Evolutionary conservation across 2,113 vertebrate species (phyloP).

Genomic region (Sciurus niger): DNA sequence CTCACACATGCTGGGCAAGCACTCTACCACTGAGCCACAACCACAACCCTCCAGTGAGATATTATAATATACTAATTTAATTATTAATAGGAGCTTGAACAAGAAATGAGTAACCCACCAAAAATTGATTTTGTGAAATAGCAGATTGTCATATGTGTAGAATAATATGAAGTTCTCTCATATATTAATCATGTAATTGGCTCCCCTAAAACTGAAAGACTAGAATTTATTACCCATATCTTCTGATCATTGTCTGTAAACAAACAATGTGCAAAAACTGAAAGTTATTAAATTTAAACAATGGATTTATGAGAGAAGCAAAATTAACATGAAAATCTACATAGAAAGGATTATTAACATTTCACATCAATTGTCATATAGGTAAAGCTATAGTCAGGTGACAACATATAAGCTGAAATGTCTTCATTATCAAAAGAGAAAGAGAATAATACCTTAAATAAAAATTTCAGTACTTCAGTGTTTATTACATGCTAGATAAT

Average conservation of each 20-base stretch:
- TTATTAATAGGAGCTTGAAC: background rate
- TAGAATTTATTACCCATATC: background rate
- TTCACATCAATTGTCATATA: background rate
- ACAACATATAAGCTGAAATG: background rate
- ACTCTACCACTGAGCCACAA: no score
- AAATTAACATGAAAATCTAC: background rate
- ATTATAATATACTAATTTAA: background rate
- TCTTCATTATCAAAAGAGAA: background rate
- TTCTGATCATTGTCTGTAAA: background rate
- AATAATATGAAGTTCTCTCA: background rate
- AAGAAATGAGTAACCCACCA: background rate
- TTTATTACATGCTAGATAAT: background rate
- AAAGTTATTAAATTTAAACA: slow-evolving; percentile 29
- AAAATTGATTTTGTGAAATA: background rate
- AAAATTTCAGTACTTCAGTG: background rate
- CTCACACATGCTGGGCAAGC: no score
- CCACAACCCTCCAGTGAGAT: background rate
- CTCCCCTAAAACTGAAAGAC: background rate
- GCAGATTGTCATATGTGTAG: background rate
- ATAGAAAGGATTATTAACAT: background rate
- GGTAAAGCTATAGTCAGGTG: background rate
- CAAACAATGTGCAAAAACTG: background rate
- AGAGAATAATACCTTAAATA: background rate
- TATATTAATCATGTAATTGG: background rate
- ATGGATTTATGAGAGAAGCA: background rate